Base-by-base conservation (phyloP, 2,888 invertebrate genomes). In the Eupeodes latifasciatus region DNA sequence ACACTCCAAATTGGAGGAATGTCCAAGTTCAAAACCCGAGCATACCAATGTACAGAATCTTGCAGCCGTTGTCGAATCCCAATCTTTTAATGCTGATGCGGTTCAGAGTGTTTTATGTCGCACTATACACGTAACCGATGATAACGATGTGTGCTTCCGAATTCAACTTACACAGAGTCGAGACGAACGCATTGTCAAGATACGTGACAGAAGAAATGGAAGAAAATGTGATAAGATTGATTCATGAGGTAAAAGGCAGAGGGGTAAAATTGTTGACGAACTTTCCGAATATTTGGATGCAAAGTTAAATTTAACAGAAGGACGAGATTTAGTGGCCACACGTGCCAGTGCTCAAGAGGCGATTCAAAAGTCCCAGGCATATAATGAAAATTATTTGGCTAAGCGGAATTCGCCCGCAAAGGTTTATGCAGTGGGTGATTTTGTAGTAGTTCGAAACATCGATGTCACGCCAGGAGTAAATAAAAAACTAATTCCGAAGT, bases 91-190 rank as follows among this genome's bases (percentile, higher is more conserved):
- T 44, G 16, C 5, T n/a, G 61, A 27, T n/a, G 40, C 9, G 19
- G 12, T 27, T 51, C 19, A 44, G 34, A 14, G 36, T 36, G 36
- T 51, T 49, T 51, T 72, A 10, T 75, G 62, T 16, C 61, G 75
- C n/a, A 14, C 36, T 14, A 16, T 87, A 90, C 7, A 91, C 91
- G 61, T 51, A 12, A 49, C 78, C 49, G 57, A 77, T 57, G 77
- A 77, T 55, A 36, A 55, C n/a, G 77, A 77, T 34, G 66, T 49
- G 49, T 66, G 59, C 57, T 77, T 77, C 19, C 66, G 36, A 78
- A 51, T 67, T 16, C 59, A n/a, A n/a, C n/a, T n/a, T n/a, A n/a
- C n/a, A n/a, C n/a, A n/a, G n/a, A n/a, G n/a, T n/a, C n/a, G n/a
- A 78, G 57, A 77, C 44, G 19, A 55, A 53, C 49, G 16, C 11